A percentile compares a stretch with the other conserved stretches of the same genome.
Conservation (phyloP, 2,113 vertebrate species). For the Oxyruncus cristatus region DNA sequence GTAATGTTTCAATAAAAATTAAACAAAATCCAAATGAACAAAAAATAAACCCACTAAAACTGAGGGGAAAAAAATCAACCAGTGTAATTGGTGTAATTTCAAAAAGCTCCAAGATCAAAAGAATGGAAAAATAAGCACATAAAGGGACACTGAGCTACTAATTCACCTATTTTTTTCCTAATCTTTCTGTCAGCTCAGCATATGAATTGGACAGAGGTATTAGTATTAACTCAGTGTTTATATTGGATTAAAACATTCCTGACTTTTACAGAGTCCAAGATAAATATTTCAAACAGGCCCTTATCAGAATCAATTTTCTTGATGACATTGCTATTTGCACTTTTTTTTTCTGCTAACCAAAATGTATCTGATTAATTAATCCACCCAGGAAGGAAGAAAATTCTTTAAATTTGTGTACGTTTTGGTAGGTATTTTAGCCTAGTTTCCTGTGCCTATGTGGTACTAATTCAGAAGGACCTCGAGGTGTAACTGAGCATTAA, state of each 20-base stretch:
- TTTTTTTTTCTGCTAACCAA: neutral
- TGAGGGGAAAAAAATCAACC: neutral
- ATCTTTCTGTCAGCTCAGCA: constrained; percentile 13
- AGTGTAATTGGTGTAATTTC: neutral
- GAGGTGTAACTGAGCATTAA: neutral
- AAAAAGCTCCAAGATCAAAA: neutral
- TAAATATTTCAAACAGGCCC: constrained; percentile 20
- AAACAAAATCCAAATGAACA: neutral
- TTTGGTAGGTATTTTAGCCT: neutral
- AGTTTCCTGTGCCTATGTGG: neutral
- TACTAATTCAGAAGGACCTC: neutral
- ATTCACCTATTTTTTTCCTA: neutral
- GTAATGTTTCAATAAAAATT: neutral
- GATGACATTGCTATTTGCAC: neutral
- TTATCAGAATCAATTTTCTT: constrained; percentile 47
- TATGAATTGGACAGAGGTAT: constrained; percentile 14
- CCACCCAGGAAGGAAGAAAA: neutral
- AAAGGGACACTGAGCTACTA: neutral
- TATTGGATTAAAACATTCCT: constrained; percentile 56
- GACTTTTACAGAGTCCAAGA: constrained; percentile 16
- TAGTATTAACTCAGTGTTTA: constrained; percentile 42
- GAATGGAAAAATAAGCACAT: neutral
- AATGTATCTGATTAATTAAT: neutral
- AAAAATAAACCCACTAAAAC: neutral
- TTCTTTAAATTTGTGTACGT: neutral